Percentiles rank a stretch among this genome's conserved stretches.
Conservation (phyloP, 2,113 vertebrate genomes). For the Gymnorhina tibicen region DNA sequence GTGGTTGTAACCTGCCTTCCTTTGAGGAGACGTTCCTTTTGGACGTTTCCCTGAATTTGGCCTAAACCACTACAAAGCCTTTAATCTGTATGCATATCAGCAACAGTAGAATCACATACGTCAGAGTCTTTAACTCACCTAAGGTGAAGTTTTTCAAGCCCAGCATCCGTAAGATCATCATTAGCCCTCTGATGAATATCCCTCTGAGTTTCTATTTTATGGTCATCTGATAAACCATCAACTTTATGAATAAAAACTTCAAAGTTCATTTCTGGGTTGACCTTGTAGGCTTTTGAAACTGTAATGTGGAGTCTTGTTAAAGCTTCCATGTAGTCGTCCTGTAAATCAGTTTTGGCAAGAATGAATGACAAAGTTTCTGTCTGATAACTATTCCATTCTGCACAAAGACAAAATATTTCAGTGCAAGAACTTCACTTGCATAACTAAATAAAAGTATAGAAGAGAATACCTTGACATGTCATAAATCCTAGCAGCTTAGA, state of each 20-base stretch:
- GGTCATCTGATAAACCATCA: constrained; percentile 96
- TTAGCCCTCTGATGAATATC: constrained; percentile 99
- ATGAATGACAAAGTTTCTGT: neutral
- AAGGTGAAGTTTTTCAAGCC: constrained; percentile 96
- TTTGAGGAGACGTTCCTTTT: too few relatives aligned
- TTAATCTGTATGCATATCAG: neutral
- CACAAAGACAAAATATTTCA: neutral
- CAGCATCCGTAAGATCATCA: constrained; percentile 95
- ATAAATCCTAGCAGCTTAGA: neutral
- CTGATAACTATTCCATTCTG: neutral
- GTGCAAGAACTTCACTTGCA: neutral
- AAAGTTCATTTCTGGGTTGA: constrained; percentile 99
- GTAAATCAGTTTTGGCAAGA: constrained; percentile 53
- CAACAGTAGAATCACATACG: neutral
- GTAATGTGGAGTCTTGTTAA: constrained; percentile 94
- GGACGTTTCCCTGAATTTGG: too few relatives aligned
- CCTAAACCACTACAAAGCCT: too few relatives aligned
- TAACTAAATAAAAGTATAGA: neutral
- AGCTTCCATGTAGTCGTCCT: constrained; percentile 99
- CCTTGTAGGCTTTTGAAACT: constrained; percentile 95
- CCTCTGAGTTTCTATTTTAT: constrained; percentile 99
- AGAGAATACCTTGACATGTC: neutral
- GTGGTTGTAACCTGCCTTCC: too few relatives aligned
- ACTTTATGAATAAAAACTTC: constrained; percentile 99
- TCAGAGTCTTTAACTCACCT: constrained; percentile 72